Evolutionary conservation across 2,797 vertebrate genomes (phyloP).

Genomic region (Coracias cyanogaster): DNA sequence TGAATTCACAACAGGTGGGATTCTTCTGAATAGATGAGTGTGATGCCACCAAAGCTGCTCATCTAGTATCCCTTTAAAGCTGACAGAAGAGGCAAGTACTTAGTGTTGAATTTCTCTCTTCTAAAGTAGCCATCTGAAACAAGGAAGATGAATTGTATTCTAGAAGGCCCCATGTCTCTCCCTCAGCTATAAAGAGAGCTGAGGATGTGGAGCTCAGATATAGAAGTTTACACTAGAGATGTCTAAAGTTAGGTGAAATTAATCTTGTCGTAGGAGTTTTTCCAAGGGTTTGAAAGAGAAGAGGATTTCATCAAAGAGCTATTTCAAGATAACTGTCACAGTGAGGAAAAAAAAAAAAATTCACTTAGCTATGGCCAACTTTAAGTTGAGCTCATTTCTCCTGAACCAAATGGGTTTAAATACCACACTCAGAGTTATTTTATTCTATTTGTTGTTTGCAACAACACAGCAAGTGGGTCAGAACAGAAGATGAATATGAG

Average conservation of each 20-base stretch:
- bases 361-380: neutral
- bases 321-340: constrained; percentile 54
- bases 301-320: constrained; percentile 65
- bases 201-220: neutral
- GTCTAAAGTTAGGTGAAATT: constrained; percentile 64
- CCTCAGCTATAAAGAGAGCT: constrained; percentile 6
- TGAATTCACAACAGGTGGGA: neutral
- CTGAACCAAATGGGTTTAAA: constrained; percentile 17
- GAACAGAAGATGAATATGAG: neutral
- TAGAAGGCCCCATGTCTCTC: constrained; percentile 19
- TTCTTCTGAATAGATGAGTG: neutral
- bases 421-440: neutral
- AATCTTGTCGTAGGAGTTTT: constrained; percentile 55
- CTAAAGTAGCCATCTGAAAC: constrained; percentile 6
- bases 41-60: neutral
- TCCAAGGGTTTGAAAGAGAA: constrained; percentile 62
- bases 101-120: constrained; percentile 21
- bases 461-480: constrained; percentile 22
- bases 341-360: neutral
- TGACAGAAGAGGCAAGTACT: neutral
- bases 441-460: neutral
- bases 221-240: constrained; percentile 44
- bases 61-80: neutral
- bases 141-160: neutral
- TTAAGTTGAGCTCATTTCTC: neutral